Base-by-base conservation (phyloP, 2,888 invertebrate genomes). In the Parelbella ahira region DNA sequence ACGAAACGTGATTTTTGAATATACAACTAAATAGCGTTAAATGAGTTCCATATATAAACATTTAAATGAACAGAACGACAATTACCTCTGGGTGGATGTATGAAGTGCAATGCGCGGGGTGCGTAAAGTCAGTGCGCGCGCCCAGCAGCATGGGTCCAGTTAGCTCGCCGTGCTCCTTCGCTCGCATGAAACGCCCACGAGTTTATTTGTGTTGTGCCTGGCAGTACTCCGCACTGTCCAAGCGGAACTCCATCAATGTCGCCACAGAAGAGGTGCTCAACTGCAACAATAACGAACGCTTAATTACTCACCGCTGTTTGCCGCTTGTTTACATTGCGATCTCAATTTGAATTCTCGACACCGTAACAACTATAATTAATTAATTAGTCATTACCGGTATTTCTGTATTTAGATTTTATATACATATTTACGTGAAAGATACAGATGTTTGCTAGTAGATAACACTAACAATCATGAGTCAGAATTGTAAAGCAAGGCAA, bases 191-290 rank as follows among this genome's bases (percentile, higher is more conserved):
- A 65, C 64, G 70, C 79, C 76, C 68, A 66, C 70, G 54, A 63
- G 82, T 88, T 93, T 95, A 95, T 95, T 95, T 96, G 96, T 97
- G 97, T 94, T 97, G 97, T 89, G 97, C 97, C 93, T 96, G 96
- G 94, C 97, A 97, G 92, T 96, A 97, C 91, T 97, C 97, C 91
- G 96, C 96, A 90, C 96, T 97, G 93, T 96, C 96, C 93, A 96
- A 94, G 91, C 95, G 94, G 95, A 97, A 97, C 96, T 96, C 96
- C 96, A 96, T 96, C 94, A 94, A 95, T 93, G 94, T 94, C 92
- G 92, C 93, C 92, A 94, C 93, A 91, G 92, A 93, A 93, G 93
- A 92, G 91, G 92, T 92, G 89, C 91, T 92, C 91, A 94, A 91
- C 95, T 95, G 90, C 7, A 92, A 93, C 69, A 68, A 72, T 28